Percentiles rank a stretch among this genome's conserved stretches.
phyloP scores from a whole-genome alignment of 2,113 vertebrate species.

The Hippoglossus stenolepis region DNA sequence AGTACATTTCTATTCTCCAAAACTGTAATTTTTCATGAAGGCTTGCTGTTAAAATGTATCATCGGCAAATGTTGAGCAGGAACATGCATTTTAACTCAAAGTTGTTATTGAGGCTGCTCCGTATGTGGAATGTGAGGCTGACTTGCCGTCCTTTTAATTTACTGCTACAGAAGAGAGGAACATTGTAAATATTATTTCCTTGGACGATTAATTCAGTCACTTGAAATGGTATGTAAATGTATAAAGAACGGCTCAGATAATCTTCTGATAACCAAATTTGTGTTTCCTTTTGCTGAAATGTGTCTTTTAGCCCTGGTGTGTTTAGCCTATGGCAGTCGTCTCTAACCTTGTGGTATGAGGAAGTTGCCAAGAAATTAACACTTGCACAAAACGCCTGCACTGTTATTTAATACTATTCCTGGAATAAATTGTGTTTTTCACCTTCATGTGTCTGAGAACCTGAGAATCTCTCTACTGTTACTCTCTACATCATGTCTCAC shows the following conservation, averaged over 20 bases:
- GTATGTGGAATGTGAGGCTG: no score
- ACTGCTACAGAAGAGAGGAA: neutral
- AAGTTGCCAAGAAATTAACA: neutral
- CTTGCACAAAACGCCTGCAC: neutral
- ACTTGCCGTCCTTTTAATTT: no score
- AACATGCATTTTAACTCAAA: no score
- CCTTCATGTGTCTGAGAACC: constrained; percentile 1
- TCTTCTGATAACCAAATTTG: constrained; percentile 15
- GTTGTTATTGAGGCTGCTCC: no score
- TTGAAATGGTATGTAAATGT: neutral
- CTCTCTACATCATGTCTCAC: constrained; percentile 1
- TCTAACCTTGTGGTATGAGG: neutral
- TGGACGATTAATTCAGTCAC: constrained; percentile 4
- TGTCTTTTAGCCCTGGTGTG: neutral
- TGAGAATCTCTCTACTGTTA: neutral
- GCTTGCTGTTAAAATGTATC: no score
- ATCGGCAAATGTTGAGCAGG: no score
- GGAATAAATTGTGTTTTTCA: neutral
- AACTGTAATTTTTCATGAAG: no score
- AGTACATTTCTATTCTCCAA: no score
- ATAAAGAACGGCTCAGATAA: neutral
- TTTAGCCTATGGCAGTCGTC: neutral
- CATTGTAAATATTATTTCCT: constrained; percentile 28
- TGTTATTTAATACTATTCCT: neutral
- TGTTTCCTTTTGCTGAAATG: neutral